phyloP scores from a whole-genome alignment of 2,797 vertebrate species.

The Pelochelys cantorii region DNA sequence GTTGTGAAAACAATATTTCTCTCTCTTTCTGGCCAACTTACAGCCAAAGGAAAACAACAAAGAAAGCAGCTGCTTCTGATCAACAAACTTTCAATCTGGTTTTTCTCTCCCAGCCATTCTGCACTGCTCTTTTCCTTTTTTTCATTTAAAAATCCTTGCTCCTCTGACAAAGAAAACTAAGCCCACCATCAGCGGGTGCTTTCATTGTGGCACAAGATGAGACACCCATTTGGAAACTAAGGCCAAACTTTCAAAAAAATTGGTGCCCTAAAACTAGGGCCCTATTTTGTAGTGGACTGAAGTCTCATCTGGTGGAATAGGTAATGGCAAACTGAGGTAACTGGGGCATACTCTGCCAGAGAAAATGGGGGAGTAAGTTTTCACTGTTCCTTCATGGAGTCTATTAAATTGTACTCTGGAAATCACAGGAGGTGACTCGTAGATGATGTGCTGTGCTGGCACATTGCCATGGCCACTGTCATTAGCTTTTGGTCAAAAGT shows the following conservation, averaged over 20 bases:
- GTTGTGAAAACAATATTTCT: not conserved
- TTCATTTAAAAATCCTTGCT: not conserved
- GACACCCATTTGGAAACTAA: not conserved
- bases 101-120: not conserved
- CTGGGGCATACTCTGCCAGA: not conserved
- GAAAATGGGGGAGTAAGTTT: not conserved
- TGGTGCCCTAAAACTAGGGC: not conserved
- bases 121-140: not conserved
- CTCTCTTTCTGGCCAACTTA: not conserved
- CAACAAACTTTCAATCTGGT: not conserved
- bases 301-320: not conserved
- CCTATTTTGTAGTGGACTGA: not conserved
- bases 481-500: not conserved
- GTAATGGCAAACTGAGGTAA: not conserved
- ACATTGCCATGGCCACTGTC: not conserved
- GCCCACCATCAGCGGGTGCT: not conserved
- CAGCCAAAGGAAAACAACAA: not conserved
- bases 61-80: not conserved
- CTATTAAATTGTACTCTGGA: not conserved
- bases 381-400: not conserved
- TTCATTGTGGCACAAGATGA: not conserved
- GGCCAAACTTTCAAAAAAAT: not conserved
- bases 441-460: not conserved
- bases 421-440: not conserved
- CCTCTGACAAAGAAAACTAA: not conserved